Evolutionary conservation across 2,113 vertebrate genomes (phyloP).

Genomic region (Dipodomys ordii): DNA sequence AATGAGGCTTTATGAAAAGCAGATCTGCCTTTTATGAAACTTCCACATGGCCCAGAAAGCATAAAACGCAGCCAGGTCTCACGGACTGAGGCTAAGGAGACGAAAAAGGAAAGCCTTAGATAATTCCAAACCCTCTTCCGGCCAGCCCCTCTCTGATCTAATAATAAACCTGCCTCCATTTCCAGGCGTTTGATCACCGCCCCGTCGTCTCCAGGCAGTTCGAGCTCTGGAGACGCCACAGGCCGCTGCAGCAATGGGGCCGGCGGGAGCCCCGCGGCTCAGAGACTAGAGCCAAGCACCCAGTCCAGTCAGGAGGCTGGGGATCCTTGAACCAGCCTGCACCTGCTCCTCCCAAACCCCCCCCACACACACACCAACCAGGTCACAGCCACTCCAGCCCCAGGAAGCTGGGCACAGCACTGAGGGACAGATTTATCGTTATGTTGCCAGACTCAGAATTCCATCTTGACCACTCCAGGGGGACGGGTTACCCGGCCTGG

Average conservation of each 20-base stretch:
- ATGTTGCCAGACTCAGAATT: background rate
- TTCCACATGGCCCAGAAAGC: constrained; percentile 49
- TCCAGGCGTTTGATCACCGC: background rate
- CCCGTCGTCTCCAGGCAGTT: background rate
- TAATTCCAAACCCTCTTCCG: constrained; percentile 32
- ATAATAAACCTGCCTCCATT: background rate
- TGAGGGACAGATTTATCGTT: background rate
- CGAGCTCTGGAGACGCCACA: background rate
- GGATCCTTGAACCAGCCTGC: background rate
- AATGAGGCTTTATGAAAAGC: constrained; percentile 64
- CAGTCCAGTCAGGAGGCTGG: background rate
- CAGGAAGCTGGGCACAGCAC: background rate
- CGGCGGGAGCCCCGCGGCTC: background rate
- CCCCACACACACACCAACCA: no score
- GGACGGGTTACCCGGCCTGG: background rate
- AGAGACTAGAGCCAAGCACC: background rate
- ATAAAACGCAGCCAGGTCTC: constrained; percentile 51
- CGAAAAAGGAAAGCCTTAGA: constrained; percentile 40
- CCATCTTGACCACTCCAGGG: background rate
- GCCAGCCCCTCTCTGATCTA: background rate
- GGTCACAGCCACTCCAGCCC: background rate
- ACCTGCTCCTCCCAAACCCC: background rate
- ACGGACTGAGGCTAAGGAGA: constrained; percentile 42
- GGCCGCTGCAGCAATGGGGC: no score
- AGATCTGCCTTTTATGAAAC: constrained; percentile 59